These are phyloP conservation scores for Microhierax caerulescens DNA, from an alignment of 2,797 vertebrate genomes.

Conservation along the genomic window DNA sequence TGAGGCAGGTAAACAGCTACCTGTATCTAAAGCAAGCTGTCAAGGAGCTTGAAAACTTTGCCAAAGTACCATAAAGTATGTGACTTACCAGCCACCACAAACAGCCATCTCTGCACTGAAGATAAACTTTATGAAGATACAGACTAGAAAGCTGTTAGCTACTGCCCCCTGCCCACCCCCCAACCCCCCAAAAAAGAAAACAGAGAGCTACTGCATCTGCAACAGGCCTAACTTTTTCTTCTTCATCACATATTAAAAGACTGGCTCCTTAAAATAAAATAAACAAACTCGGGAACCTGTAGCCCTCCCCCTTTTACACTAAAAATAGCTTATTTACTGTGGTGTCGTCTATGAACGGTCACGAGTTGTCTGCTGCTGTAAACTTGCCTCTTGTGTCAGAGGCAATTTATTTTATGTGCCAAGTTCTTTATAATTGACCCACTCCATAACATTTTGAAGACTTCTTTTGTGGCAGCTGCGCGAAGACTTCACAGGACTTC, in stretches of 20 bases:
- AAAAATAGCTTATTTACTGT: slow-evolving; percentile 81
- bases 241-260: slow-evolving; percentile 20
- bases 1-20: neutral
- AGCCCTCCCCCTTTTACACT: slow-evolving; percentile 70
- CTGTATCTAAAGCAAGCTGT: neutral
- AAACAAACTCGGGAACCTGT: slow-evolving; percentile 62
- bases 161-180: neutral
- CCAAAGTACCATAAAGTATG: slow-evolving; percentile 20
- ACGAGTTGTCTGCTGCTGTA: slow-evolving; percentile 73
- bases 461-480: neutral
- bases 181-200: neutral
- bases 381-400: slow-evolving; percentile 71
- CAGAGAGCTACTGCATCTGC: neutral
- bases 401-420: slow-evolving; percentile 26
- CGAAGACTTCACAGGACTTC: neutral
- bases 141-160: slow-evolving; percentile 13
- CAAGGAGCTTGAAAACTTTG: neutral
- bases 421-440: slow-evolving; percentile 7
- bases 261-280: slow-evolving; percentile 63
- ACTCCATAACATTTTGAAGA: slow-evolving; percentile 41
- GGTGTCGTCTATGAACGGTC: slow-evolving; percentile 74
- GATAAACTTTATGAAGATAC: neutral
- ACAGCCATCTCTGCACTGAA: slow-evolving; percentile 27
- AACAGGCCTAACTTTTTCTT: neutral
- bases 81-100: slow-evolving; percentile 57